These are phyloP conservation scores for Spodoptera littoralis DNA, from an alignment of 2,888 invertebrate species.

Conservation along the genomic window DNA sequence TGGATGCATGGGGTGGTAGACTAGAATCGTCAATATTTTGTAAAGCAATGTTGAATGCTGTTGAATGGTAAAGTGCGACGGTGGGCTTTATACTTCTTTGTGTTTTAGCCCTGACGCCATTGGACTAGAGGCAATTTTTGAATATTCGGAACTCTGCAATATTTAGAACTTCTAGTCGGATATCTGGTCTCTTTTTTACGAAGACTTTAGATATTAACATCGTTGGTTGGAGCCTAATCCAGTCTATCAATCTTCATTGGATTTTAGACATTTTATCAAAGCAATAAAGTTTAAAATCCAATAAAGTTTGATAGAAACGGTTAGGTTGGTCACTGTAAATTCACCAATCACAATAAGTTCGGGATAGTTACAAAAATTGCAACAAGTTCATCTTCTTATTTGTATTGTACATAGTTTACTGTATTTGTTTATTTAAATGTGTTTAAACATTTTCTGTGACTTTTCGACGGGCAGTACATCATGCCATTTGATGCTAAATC, in stretches of 20 bases:
- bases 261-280: background rate
- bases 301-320: too few relatives aligned
- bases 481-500: conserved; percentile 22
- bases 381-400: conserved; percentile 15
- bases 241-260: too few relatives aligned
- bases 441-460: conserved; percentile 14
- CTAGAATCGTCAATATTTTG: conserved; percentile 2
- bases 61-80: background rate
- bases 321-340: too few relatives aligned
- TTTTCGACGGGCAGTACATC: conserved; percentile 6
- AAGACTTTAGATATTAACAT: too few relatives aligned
- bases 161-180: background rate
- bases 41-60: conserved; percentile 9
- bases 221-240: too few relatives aligned
- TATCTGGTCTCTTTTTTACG: background rate
- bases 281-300: too few relatives aligned
- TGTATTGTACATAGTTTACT: conserved; percentile 48
- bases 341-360: too few relatives aligned
- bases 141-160: background rate
- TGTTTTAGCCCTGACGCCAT: conserved; percentile 15
- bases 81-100: conserved; percentile 13
- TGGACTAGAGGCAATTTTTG: conserved; percentile 22
- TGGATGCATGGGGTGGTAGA: conserved; percentile 4
- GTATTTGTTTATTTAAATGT: conserved; percentile 33
- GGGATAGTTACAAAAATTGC: conserved; percentile 14